Evolutionary conservation across 1,140 invertebrate genomes (phyloP).

Genomic region (Propsilocerus akamusi): DNA sequence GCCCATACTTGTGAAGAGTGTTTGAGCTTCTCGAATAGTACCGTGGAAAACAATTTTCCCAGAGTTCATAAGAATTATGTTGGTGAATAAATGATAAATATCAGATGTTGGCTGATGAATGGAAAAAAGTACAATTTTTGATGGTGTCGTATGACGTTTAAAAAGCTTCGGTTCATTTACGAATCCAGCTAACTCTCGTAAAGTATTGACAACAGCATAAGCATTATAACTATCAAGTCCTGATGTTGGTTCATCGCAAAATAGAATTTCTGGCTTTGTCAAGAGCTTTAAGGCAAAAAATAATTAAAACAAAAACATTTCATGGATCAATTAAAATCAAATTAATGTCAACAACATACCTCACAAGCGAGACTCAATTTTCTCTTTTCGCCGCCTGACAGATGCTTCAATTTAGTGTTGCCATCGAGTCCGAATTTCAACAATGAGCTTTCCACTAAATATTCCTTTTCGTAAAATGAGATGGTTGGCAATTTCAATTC

Average conservation of each 20-base stretch:
- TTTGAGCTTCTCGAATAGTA: conserved; percentile 33
- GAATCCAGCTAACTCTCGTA: conserved; percentile 25
- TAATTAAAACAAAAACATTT: not conserved
- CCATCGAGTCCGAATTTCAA: conserved; percentile 28
- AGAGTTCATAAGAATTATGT: conserved; percentile 54
- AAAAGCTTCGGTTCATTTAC: not conserved
- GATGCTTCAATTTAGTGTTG: conserved; percentile 40
- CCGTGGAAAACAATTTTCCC: conserved; percentile 70
- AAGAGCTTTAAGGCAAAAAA: conserved; percentile 32
- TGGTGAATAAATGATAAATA: conserved; percentile 62
- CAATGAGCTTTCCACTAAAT: conserved; percentile 11
- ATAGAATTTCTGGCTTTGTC: conserved; percentile 55
- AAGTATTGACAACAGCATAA: conserved; percentile 45
- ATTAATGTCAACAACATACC: conserved; percentile 26
- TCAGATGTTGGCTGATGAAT: conserved; percentile 79
- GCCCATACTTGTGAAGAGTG: conserved; percentile 42
- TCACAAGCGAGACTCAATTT: conserved; percentile 71
- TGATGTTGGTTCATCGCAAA: conserved; percentile 69
- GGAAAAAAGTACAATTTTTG: conserved; percentile 56
- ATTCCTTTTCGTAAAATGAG: conserved; percentile 11
- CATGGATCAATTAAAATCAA: not conserved
- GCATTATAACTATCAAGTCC: conserved; percentile 69
- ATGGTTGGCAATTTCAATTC: conserved; percentile 22
- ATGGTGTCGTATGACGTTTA: not conserved
- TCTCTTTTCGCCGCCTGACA: conserved; percentile 77